Evolutionary conservation across 2,113 vertebrate genomes (phyloP), one percentile per base, ranked within the genome.

Genomic region (Desmodus rotundus): DNA sequence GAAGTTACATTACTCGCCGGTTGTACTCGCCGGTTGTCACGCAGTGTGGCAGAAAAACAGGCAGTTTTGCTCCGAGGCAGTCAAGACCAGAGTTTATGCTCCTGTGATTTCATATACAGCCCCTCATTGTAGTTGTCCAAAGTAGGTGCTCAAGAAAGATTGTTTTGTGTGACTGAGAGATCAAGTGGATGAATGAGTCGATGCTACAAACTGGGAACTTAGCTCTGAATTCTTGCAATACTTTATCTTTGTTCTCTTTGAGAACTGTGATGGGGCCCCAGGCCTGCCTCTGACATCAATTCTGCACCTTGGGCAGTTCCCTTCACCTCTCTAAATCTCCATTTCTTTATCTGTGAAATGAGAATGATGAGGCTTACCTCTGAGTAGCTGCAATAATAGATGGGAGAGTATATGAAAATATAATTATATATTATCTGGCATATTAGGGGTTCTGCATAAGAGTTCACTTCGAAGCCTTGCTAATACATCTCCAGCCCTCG

Each of bases 241-340:
- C 47, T 93, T 84, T 8, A 16, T 22, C 63, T 65, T 73, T 58
- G 72, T 73, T 72, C 81, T 90, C 54, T 93, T 77, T 67, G 70
- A 92, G 72, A 95, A 52, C 43, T 76, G 24, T 7, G 10, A 52
- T 70, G 58, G 74, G 43, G 14, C 43, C 28, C 36, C 13, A 1
- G n/a, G 36, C 58, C 7, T 56, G 19, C 89, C 45, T 82, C 47
- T 91, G 41, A 54, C 38, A 45, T 17, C 22, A 63, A 26, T 15
- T 16, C 2, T 13, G 17, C 65, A 50, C 20, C 28, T 22, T 20
- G 17, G 20, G 47, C 9, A 31, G 4, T 72, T n/a, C 19, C 14
- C 70, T 61, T 76, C 31, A n/a, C 50, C 17, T 54, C n/a, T 76
- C 58, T 43, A 83, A 26, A 20, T 73, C 47, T 74, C 56, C 15